A percentile compares a stretch with the other conserved stretches of the same genome.
Conservation (phyloP, 2,797 vertebrate species). For the Eulemur coronatus region DNA sequence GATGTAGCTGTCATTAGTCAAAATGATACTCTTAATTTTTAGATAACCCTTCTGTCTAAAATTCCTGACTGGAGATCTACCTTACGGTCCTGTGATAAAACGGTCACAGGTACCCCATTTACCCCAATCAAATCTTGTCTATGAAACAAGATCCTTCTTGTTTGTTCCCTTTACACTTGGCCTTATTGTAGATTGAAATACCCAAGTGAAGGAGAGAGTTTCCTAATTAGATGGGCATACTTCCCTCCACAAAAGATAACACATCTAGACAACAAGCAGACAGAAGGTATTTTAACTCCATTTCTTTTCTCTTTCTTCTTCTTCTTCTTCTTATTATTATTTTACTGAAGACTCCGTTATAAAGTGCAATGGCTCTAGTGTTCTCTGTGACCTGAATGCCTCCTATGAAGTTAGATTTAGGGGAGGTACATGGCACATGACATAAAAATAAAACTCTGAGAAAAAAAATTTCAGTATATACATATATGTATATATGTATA, state of each 20-base stretch:
- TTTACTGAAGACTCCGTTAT: neutral
- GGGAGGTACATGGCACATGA: neutral
- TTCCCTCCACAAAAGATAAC: neutral
- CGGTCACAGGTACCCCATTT: neutral
- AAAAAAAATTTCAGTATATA: neutral
- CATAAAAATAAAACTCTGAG: neutral
- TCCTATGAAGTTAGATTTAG: neutral
- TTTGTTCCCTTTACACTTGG: neutral
- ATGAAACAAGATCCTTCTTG: neutral
- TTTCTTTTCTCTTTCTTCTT: neutral
- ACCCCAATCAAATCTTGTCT: neutral
- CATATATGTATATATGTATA: too few relatives aligned
- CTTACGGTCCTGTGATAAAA: neutral
- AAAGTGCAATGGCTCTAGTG: neutral
- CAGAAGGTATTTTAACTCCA: neutral
- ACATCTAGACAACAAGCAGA: neutral
- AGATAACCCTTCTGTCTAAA: neutral
- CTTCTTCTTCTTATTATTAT: too few relatives aligned
- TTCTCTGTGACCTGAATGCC: neutral
- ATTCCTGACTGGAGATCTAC: neutral
- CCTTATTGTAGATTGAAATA: neutral
- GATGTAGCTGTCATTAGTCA: neutral
- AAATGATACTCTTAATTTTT: neutral
- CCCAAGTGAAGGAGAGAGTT: neutral
- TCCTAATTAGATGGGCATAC: neutral